These are phyloP conservation scores for Urophycis tenuis DNA, from an alignment of 2,797 vertebrate genomes.

Conservation along the genomic window DNA sequence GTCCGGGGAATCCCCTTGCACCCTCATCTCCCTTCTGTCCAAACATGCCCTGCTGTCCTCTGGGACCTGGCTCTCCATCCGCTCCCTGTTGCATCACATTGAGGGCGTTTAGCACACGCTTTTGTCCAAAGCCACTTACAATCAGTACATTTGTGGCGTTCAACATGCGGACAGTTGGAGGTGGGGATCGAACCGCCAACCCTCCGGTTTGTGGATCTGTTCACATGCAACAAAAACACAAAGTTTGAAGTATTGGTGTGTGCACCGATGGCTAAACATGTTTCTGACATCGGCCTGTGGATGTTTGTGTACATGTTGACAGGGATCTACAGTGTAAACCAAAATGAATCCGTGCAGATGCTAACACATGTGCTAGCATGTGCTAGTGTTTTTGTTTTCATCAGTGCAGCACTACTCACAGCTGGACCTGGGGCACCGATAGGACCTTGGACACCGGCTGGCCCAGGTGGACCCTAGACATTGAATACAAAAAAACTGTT, in stretches of 20 bases:
- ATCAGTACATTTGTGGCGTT: too few species aligned
- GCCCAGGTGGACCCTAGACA: conserved; percentile 89
- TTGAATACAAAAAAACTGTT: neutral
- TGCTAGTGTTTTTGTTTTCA: neutral
- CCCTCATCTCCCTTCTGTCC: conserved; percentile 99
- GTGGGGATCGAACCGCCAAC: too few species aligned
- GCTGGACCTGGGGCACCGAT: conserved; percentile 95
- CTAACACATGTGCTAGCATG: neutral
- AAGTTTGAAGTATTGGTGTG: neutral
- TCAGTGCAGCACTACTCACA: conserved; percentile 71
- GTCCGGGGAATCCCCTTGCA: conserved; percentile 91
- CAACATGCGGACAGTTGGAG: too few species aligned
- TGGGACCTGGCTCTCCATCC: conserved; percentile 93
- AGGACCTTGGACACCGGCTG: conserved; percentile 91
- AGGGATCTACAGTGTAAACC: neutral
- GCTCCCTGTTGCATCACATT: conserved; percentile 87
- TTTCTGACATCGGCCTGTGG: neutral
- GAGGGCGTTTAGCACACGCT: too few species aligned
- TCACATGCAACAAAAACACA: too few species aligned
- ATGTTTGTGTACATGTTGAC: neutral
- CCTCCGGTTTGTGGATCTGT: too few species aligned
- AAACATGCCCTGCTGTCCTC: conserved; percentile 99
- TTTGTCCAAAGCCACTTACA: too few species aligned
- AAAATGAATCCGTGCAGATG: neutral
- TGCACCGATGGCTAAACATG: neutral